Evolutionary conservation across 2,888 invertebrate species (phyloP).

Genomic region (Rhingia rostrata): DNA sequence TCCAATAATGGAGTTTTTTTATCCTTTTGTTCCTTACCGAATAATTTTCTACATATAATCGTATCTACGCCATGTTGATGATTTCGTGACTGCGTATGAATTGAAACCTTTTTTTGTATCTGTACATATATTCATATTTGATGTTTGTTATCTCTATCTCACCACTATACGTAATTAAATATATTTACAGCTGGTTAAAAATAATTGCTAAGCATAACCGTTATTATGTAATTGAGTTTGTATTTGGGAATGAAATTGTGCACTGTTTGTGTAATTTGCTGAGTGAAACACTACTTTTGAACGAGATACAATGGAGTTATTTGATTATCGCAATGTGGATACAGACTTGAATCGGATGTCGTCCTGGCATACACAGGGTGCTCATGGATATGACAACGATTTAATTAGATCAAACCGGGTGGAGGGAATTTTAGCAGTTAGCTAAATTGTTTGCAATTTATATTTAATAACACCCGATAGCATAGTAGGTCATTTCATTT

Average conservation of each 20-base stretch:
- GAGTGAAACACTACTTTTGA: slow-evolving; percentile 8
- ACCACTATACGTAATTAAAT: slow-evolving; percentile 8
- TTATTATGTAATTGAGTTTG: slow-evolving; percentile 45
- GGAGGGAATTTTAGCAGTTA: background rate
- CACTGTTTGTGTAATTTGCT: slow-evolving; percentile 56
- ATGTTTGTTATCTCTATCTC: slow-evolving; percentile 58
- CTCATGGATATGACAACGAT: background rate
- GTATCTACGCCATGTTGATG: slow-evolving; percentile 59
- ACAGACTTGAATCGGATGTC: background rate
- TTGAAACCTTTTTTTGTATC: slow-evolving; percentile 32
- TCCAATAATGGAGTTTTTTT: slow-evolving; percentile 7
- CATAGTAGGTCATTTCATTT: slow-evolving; percentile 15
- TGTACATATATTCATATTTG: slow-evolving; percentile 54
- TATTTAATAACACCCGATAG: background rate
- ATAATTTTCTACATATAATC: slow-evolving; percentile 14
- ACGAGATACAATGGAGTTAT: slow-evolving; percentile 8
- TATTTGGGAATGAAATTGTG: slow-evolving; percentile 54
- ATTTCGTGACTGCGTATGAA: slow-evolving; percentile 68
- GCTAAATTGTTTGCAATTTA: background rate
- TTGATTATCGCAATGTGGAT: slow-evolving; percentile 50
- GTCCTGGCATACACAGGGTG: too few relatives aligned
- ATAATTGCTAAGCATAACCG: slow-evolving; percentile 22
- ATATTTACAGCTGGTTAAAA: slow-evolving; percentile 34
- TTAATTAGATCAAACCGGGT: background rate
- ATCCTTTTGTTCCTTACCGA: background rate